These are phyloP conservation scores for Carollia perspicillata DNA, from an alignment of 2,113 vertebrate species.

Conservation along the genomic window DNA sequence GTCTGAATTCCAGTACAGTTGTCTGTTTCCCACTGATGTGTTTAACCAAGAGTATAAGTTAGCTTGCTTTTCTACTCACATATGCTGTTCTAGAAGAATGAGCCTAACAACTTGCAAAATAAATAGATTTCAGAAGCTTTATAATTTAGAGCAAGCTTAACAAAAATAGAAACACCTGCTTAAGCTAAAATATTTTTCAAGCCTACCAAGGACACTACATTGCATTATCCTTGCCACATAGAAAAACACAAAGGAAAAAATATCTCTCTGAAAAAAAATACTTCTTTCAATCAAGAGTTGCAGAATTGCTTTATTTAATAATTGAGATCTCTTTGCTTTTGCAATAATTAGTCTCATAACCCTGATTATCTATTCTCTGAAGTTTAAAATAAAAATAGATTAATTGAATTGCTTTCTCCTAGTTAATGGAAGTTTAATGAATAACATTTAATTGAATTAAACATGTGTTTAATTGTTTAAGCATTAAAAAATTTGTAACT, in stretches of 20 bases:
- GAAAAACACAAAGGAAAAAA: background rate
- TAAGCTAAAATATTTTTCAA: constrained; percentile 39
- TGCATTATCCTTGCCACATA: background rate
- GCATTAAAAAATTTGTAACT: background rate
- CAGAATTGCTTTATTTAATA: background rate
- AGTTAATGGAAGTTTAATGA: background rate
- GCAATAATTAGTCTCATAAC: constrained; percentile 28
- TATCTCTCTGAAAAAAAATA: background rate
- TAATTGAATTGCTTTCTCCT: background rate
- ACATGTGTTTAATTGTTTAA: background rate
- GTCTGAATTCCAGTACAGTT: background rate
- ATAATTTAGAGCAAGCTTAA: background rate
- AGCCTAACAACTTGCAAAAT: constrained; percentile 39
- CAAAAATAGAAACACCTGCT: background rate
- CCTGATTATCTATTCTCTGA: background rate
- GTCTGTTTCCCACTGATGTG: background rate
- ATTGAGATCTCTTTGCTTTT: background rate
- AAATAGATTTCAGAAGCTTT: constrained; percentile 29
- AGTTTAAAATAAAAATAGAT: constrained; percentile 17
- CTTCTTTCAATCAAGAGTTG: background rate
- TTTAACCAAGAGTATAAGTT: background rate
- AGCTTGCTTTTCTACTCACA: constrained; percentile 32
- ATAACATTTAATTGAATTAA: constrained; percentile 22
- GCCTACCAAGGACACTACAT: background rate
- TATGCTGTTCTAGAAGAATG: background rate